Evolutionary conservation across 2,797 vertebrate genomes (phyloP), one percentile per base, ranked within the genome.

Genomic region (Crenuchus spilurus): DNA sequence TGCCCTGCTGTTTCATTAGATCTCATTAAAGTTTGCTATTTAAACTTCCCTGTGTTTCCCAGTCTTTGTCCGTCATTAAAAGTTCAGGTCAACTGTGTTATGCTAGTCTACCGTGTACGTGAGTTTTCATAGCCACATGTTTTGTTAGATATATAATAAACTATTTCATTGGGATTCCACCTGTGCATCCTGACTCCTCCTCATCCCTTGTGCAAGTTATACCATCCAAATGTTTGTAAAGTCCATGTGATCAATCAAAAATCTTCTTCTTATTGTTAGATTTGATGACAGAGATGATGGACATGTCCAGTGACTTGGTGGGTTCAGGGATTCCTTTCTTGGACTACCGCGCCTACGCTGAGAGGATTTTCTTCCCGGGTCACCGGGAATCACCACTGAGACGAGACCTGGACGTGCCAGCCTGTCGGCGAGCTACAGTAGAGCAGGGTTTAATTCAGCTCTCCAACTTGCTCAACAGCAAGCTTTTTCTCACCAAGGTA

Each of bases 221-320:
- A n/a, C 31, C 13, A 24, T 13, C 7, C 7, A 55, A 44, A 55
- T 20, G 13, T 35, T 35, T 16, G 1, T 3, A 18, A 44, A 51
- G 2, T 13, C 11, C n/a, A 35, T 65, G 20, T 35, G 16, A 55
- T 55, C 31, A 30, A 31, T 52, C 13, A 20, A 39, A 61, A 11
- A 30, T 67, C 3, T 39, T 14, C 39, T 3, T 48, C 26, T 6
- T 37, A 33, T 72, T 28, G 2, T 33, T 86, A 99, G 97, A 99
- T 86, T 89, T 99, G 70, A 99, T 99, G 97, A 99, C 97, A 0
- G 97, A 99, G 88, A 99, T 99, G 96, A 98, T 97, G 82, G 97
- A 99, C 82, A 94, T 98, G 88, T 98, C 97, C 80, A 98, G 97
- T 84, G 97, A 99, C 79, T 87, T 99, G 55, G 95, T 96, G 80